A percentile compares a stretch with the other conserved stretches of the same genome.
Conservation (phyloP, 2,888 invertebrate genomes). For the Leptopilina drosophilae region DNA sequence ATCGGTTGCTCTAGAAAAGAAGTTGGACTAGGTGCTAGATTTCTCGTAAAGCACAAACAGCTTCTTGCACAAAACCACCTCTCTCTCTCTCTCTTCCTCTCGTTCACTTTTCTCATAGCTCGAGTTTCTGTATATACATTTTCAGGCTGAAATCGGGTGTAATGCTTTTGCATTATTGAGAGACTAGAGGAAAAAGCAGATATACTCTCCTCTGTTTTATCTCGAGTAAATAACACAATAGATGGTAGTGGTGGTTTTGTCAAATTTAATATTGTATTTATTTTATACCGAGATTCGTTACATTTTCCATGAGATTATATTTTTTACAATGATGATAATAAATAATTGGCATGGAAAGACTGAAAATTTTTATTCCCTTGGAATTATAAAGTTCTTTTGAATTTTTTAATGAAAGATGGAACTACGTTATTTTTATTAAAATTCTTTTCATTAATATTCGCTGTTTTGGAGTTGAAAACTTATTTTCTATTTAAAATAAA, state of each 20-base stretch:
- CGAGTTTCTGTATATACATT: not conserved
- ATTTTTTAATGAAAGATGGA: no score
- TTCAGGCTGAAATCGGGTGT: constrained; percentile 3
- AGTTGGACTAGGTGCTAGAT: constrained; percentile 39
- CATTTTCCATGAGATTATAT: not conserved
- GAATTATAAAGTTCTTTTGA: no score
- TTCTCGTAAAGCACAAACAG: constrained; percentile 42
- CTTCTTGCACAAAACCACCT: constrained; percentile 11
- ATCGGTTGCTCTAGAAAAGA: constrained; percentile 51
- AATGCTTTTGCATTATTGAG: constrained; percentile 35
- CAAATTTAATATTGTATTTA: constrained; percentile 6
- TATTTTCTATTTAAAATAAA: no score
- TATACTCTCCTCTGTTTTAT: constrained; percentile 6
- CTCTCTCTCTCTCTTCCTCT: constrained; percentile 16
- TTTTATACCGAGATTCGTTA: not conserved
- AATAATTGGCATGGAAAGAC: no score
- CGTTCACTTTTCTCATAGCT: not conserved
- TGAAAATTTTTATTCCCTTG: no score
- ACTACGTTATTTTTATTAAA: no score
- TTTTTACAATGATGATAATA: no score
- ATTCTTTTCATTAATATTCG: no score
- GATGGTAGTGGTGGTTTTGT: not conserved
- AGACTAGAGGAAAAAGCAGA: not conserved
- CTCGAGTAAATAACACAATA: not conserved
- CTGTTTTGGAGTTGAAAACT: no score